Evolutionary conservation across 2,888 invertebrate genomes (phyloP), one percentile per base, ranked within the genome.

Genomic region (Copidosoma aretas): DNA sequence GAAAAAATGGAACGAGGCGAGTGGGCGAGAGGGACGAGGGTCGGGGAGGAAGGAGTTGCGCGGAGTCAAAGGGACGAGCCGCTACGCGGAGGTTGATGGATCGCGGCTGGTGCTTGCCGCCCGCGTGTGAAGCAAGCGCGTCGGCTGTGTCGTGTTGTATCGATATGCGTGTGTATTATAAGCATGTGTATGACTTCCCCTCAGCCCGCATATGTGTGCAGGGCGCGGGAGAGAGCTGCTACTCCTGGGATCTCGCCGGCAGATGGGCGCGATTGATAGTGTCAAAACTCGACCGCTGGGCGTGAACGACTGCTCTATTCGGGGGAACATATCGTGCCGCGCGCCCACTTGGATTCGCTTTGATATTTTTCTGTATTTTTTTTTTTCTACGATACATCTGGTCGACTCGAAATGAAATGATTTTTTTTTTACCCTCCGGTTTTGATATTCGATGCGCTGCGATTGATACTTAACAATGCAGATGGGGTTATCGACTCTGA

Each of bases 191-290:
- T 32, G 32, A 32, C 8, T 32, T 32, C 12, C 17, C 43, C 12
- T 10, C 3, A 17, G 25, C 54, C 54, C 54, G 54, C 49, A 41
- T 51, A 41, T 51, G 19, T 52, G 14, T 24, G 32, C 43, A 15
- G n/a, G 15, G 54, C 43, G 32, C 3, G 32, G 8, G 32, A 32
- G 32, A 32, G 32, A 32, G 32, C n/a, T 8, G 43, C 43, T 15
- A 17, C 43, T 46, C 57, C 54, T 46, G 62, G 64, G 65, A 69
- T 56, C 68, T 32, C n/a, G n/a, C 32, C 32, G 32, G 32, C 72
- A 74, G 77, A 79, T 78, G 75, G 73, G 61, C 61, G 49, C 49
- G 67, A 5, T 14, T 24, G 78, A 77, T 78, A 78, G 71, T 73
- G 77, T 78, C 78, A 73, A 71, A 77, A 75, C 70, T 74, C 65